Evolutionary conservation across 2,888 invertebrate genomes (phyloP), one percentile per base, ranked within the genome.

Genomic region (Parascotia fuliginaria): DNA sequence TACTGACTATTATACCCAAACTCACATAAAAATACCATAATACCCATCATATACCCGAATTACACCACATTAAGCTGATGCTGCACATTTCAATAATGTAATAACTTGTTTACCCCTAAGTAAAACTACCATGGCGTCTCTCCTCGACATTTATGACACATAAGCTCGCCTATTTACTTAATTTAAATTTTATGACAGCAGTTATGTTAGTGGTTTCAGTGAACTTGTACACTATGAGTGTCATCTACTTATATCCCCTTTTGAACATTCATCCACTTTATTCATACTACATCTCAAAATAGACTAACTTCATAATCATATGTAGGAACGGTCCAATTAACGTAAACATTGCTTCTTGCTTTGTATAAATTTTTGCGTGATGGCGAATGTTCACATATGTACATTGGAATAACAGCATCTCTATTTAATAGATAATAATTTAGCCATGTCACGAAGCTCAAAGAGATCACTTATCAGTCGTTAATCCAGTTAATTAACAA

Each of bases 61-160:
- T 42, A 42, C 32, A 14, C 38, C 27, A n/a, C 28, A 48, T 48
- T 48, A 24, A 22, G 27, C 28, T 24, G 48, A 48, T 42, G 38
- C 22, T 13, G 41, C 27, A 46, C 27, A 48, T 62, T 58, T 55
- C 49, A 58, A 55, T 61, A 58, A 53, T 48, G 43, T 43, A 55
- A 47, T 62, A 43, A 32, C 36, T 51, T 49, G 42, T 31, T 51
- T 43, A 37, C 52, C 42, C 55, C 16, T 14, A 14, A 29, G 50
- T 44, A 12, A 36, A 5, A 42, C 45, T 31, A 34, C 40, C 31
- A 29, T 41, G 36, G 45, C 22, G 32, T 41, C 22, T 33, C 39
- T 29, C 40, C 45, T 61, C 49, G 42, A 54, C 29, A 51, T 62
- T 64, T 55, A 62, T 49, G 43, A 38, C 22, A 0, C 15, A 6